Evolutionary conservation across 2,113 vertebrate species (phyloP), one percentile per base, ranked within the genome.

Genomic region (Todiramphus chloris): DNA sequence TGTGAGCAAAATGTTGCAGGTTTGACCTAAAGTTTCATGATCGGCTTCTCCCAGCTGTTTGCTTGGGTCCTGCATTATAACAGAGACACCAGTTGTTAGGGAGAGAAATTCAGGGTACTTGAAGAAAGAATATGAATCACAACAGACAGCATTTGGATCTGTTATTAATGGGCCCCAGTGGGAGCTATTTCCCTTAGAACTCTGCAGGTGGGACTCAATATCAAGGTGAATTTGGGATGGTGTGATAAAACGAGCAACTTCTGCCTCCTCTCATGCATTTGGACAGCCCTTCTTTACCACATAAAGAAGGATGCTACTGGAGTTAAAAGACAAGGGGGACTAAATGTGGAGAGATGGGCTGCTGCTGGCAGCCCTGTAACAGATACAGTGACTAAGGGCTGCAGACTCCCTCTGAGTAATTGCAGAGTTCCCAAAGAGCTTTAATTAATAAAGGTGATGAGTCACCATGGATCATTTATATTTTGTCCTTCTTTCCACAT

Each of bases 241-340:
- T 39, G 78, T 20, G 43, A 31, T 28, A 55, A 68, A 24, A 56
- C 31, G 6, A 92, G 39, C 58, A 16, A 39, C 24, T 69, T 53
- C 70, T 85, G 12, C 2, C 62, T 25, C 31, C 53, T 35, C 62
- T 39, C 11, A 1, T 41, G 69, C 10, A 3, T 11, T 33, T 15
- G 35, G 59, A 25, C 23, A 75, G 41, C 51, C 44, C 39, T n/a
- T 39, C 39, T 46, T 53, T 5, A 7, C 30, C 37, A 3, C 35
- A 1, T 0, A 23, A 7, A 58, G 37, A 19, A 31, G 16, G 7
- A 31, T 2, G 1, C 41, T 78, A 21, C 24, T n/a, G 53, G 53
- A 74, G 7, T 33, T 35, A n/a, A 50, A 18, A 69, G n/a, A 28
- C 51, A 58, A 84, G 25, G 13, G 33, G 6, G 35, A 31, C 35